Evolutionary conservation across 2,797 vertebrate species (phyloP).

Genomic region (Phrynocephalus vlangalii): DNA sequence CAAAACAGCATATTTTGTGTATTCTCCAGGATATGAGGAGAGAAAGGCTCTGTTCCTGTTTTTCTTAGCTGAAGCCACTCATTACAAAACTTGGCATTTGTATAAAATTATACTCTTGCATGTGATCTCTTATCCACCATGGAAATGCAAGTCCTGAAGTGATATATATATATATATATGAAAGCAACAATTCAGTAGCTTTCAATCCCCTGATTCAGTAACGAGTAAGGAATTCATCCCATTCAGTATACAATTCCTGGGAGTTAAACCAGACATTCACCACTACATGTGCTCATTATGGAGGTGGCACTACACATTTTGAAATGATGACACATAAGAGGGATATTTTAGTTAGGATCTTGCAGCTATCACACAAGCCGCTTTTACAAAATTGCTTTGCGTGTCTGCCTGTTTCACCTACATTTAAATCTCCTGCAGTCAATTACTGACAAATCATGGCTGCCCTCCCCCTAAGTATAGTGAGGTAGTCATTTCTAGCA

Average conservation of each 20-base stretch:
- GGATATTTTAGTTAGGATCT: background rate
- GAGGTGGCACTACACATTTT: background rate
- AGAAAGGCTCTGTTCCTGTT: background rate
- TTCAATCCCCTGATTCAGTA: background rate
- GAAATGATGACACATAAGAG: background rate
- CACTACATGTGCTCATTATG: conserved; percentile 10
- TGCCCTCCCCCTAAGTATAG: too few relatives aligned
- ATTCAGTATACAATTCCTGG: background rate
- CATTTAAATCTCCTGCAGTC: background rate
- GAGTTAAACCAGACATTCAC: conserved; percentile 21
- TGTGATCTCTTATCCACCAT: background rate
- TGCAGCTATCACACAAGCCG: background rate
- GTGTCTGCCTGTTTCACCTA: background rate
- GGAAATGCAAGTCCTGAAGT: background rate
- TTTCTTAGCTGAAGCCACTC: background rate
- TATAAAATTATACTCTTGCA: background rate
- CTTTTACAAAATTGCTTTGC: conserved; percentile 12
- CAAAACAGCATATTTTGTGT: background rate
- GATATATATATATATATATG: background rate
- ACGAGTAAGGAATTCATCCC: background rate
- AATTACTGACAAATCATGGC: background rate
- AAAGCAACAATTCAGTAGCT: conserved; percentile 7
- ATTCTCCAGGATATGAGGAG: background rate
- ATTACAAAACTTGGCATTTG: background rate
- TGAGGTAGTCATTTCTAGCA: background rate